Conservation (phyloP, 2,113 vertebrate species). For the Amia ocellicauda region DNA sequence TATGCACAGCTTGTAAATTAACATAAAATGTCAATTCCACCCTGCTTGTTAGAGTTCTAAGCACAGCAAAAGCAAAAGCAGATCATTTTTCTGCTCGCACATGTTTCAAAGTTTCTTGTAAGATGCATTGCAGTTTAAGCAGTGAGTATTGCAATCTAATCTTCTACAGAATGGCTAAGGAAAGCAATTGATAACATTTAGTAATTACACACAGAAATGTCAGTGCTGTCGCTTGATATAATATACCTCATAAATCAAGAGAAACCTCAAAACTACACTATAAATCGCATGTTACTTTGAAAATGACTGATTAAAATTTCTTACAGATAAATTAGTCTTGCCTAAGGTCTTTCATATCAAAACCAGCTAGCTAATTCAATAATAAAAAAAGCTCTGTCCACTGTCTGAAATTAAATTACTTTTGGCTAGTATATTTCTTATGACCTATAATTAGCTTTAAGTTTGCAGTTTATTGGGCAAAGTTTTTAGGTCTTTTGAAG, state of each 20-base stretch:
- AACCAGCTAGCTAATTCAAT: too few relatives aligned
- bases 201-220: constrained; percentile 21
- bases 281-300: constrained; percentile 15
- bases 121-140: not conserved
- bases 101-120: not conserved
- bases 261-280: constrained; percentile 1
- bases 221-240: constrained; percentile 21
- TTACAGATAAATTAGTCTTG: constrained; percentile 18
- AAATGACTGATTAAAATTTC: constrained; percentile 19
- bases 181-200: constrained; percentile 18
- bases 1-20: too few relatives aligned
- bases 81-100: not conserved
- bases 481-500: too few relatives aligned
- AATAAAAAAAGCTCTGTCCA: too few relatives aligned
- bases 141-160: constrained; percentile 14
- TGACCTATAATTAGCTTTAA: too few relatives aligned
- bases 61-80: not conserved
- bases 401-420: too few relatives aligned
- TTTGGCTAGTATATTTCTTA: too few relatives aligned
- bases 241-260: constrained; percentile 26
- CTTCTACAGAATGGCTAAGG: constrained; percentile 1
- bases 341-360: not conserved
- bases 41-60: too few relatives aligned
- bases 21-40: too few relatives aligned
- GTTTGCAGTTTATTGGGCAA: too few relatives aligned